phyloP scores from a whole-genome alignment of 1,140 invertebrate genomes.

The Apis dorsata region DNA sequence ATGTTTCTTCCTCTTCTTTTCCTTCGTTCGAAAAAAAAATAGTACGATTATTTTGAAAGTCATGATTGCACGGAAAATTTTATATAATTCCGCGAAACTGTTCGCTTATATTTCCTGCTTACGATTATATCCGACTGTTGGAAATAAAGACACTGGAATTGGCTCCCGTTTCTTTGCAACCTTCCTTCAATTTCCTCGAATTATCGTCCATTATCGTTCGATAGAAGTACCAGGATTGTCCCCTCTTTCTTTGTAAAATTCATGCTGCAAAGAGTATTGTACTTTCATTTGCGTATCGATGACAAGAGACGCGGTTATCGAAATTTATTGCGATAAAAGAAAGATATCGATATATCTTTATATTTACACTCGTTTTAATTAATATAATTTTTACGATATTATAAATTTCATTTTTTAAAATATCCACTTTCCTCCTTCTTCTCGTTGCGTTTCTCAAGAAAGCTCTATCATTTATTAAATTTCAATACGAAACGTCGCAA shows the following conservation, averaged over 20 bases:
- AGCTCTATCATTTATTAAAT: too few relatives aligned
- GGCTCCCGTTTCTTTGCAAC: neutral
- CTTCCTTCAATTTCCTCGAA: neutral
- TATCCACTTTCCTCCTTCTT: too few relatives aligned
- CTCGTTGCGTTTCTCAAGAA: too few relatives aligned
- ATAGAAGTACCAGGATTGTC: neutral
- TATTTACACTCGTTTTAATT: too few relatives aligned
- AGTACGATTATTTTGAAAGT: neutral
- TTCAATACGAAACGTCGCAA: too few relatives aligned
- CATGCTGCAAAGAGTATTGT: neutral
- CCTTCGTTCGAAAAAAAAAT: too few relatives aligned
- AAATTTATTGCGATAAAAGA: too few relatives aligned
- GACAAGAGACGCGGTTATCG: neutral
- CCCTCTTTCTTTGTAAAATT: neutral
- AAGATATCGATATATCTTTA: too few relatives aligned
- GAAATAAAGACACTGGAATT: conserved; percentile 11
- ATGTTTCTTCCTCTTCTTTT: neutral
- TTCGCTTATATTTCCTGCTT: conserved; percentile 50
- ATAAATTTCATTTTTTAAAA: too few relatives aligned
- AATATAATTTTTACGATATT: too few relatives aligned
- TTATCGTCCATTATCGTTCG: conserved; percentile 1
- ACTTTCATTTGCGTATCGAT: neutral
- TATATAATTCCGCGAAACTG: conserved; percentile 28
- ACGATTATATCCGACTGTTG: conserved; percentile 44
- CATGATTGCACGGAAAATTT: conserved; percentile 17